Evolutionary conservation across 2,888 invertebrate genomes (phyloP), one percentile per base, ranked within the genome.

Genomic region (Colletes collaris): DNA sequence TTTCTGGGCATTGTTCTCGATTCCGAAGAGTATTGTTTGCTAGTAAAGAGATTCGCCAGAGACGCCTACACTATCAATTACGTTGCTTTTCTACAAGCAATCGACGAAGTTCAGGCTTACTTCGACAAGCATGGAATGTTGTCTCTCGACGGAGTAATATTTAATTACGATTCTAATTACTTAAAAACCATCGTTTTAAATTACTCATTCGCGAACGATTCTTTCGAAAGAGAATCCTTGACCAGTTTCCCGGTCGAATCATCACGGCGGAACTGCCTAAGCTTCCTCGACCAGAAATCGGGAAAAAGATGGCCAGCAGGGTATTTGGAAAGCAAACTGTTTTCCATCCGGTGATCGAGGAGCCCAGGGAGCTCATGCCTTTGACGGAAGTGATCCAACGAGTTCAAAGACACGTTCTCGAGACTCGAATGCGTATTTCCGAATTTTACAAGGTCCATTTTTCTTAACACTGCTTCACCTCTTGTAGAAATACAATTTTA

Each of bases 61-160:
- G 96, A 97, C 92, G 95, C 95, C 2, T 97, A 96, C 92, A 96
- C 96, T 37, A 93, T 97, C 1, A 97, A 97, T 93, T 97, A 97
- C 89, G 94, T 97, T 8, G 96, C 96, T 6, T 97, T 97, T 90
- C 92, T 97, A 5, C 94, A 95, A 69, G 95, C 95, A 1, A 93
- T 97, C 8, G 95, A 96, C 71, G 95, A 95, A 13, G 95, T 96
- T 35, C 95, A 95, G 83, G 93, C 94, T 60, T 96, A 96, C 84
- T 91, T 95, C 79, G 94, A 95, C 78, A 87, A 93, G 16, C 92
- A 94, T 84, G 93, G 94, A 55, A 93, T 95, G 82, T 79, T 94
- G 72, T 94, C 95, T 89, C 88, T 93, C 0, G 95, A 95, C 11
- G 95, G 95, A 89, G 96, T 96, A 90, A 88, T 82, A 16, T 27